Evolutionary conservation across 2,888 invertebrate genomes (phyloP).

Genomic region (Tineola bisselliella): DNA sequence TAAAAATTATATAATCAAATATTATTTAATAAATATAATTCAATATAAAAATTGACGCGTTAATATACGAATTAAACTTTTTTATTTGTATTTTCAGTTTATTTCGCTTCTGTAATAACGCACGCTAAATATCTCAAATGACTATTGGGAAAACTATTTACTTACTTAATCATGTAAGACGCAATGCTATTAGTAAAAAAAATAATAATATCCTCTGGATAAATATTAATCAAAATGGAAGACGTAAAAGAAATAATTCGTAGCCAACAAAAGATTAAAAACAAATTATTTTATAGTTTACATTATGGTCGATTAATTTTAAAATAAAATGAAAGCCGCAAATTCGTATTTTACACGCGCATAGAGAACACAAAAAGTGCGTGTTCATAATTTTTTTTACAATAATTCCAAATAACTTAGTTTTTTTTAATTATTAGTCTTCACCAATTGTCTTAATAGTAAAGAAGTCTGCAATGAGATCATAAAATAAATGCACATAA

Average conservation of each 20-base stretch:
- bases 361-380: background rate
- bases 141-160: too few relatives aligned
- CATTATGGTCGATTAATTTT: background rate
- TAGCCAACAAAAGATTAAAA: conserved; percentile 53
- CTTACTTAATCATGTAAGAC: background rate
- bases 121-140: too few relatives aligned
- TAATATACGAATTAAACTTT: too few relatives aligned
- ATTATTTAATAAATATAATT: too few relatives aligned
- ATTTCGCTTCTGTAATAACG: too few relatives aligned
- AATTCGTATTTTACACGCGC: background rate
- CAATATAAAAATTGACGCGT: too few relatives aligned
- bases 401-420: background rate
- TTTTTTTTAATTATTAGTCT: conserved; percentile 12
- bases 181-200: background rate
- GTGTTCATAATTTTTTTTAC: background rate
- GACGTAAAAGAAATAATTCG: conserved; percentile 65
- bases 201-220: conserved; percentile 5
- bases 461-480: conserved; percentile 40
- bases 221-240: conserved; percentile 38
- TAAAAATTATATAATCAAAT: too few relatives aligned
- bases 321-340: background rate
- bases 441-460: conserved; percentile 18
- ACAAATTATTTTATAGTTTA: conserved; percentile 20
- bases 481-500: conserved; percentile 55
- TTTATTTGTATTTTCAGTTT: too few relatives aligned